phyloP scores from a whole-genome alignment of 2,113 vertebrate species.

The Cebidichthys violaceus region DNA sequence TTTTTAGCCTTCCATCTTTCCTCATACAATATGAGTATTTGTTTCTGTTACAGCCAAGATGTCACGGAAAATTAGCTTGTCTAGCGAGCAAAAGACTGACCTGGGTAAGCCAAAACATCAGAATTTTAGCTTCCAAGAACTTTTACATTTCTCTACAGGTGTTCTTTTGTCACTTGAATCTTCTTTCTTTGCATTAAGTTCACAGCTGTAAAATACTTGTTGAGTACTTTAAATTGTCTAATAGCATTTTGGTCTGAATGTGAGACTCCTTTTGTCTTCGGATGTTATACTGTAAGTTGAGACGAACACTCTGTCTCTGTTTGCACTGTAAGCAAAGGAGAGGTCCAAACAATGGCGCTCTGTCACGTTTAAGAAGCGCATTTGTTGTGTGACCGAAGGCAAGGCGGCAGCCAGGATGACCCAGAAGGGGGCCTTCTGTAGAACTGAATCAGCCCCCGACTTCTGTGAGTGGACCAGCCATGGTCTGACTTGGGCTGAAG shows the following conservation, averaged over 20 bases:
- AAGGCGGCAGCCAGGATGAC: conserved; percentile 10
- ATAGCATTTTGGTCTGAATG: conserved; percentile 2
- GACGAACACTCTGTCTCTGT: conserved; percentile 54
- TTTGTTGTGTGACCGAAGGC: conserved; percentile 31
- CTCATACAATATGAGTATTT: conserved; percentile 65
- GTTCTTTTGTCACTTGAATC: conserved; percentile 1
- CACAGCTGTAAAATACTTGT: conserved; percentile 12
- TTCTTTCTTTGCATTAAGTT: conserved; percentile 7
- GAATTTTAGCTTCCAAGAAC: conserved; percentile 41
- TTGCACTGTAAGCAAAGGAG: conserved; percentile 62
- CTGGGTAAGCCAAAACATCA: conserved; percentile 89
- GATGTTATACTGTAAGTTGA: conserved; percentile 25
- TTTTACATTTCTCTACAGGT: conserved; percentile 50
- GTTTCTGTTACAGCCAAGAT: conserved; percentile 94
- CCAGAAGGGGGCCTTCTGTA: conserved; percentile 49
- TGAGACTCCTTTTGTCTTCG: conserved; percentile 25
- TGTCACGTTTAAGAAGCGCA: conserved; percentile 47
- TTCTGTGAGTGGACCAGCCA: conserved; percentile 77
- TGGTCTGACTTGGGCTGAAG: conserved; percentile 61
- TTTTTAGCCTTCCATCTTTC: conserved; percentile 26
- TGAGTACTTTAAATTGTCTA: neutral
- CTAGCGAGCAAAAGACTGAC: conserved; percentile 95
- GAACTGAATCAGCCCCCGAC: conserved; percentile 59
- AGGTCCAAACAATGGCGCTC: conserved; percentile 23
- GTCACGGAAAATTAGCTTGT: conserved; percentile 98